A percentile compares a stretch with the other conserved stretches of the same genome.
phyloP scores from a whole-genome alignment of 2,888 invertebrate genomes.

The Keiferia lycopersicella region DNA sequence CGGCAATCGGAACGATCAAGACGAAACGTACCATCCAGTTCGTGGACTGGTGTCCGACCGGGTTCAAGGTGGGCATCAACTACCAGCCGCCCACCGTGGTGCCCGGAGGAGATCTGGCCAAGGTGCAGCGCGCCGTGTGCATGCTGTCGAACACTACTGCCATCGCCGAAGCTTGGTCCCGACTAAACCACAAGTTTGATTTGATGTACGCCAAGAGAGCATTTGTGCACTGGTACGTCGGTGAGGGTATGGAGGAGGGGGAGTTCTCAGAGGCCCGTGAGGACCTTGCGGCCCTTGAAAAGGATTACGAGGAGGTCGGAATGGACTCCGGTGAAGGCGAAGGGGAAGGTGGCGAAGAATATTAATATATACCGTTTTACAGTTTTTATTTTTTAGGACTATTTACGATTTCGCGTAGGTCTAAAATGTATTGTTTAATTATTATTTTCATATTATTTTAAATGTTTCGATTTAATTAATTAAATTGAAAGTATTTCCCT shows the following conservation, averaged over 20 bases:
- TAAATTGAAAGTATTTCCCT: constrained; percentile 13
- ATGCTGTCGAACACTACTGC: constrained; percentile 99
- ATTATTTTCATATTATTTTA: constrained; percentile 30
- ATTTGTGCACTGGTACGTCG: constrained; percentile 97
- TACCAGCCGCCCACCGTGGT: constrained; percentile 94
- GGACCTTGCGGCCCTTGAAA: constrained; percentile 85
- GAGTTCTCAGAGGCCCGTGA: constrained; percentile 91
- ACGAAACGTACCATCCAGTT: constrained; percentile 96
- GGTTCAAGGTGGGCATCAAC: constrained; percentile 90
- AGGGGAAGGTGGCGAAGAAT: constrained; percentile 90
- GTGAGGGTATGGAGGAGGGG: constrained; percentile 92
- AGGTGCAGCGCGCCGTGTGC: constrained; percentile 96
- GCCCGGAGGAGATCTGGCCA: constrained; percentile 94
- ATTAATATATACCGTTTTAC: constrained; percentile 70
- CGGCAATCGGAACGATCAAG: constrained; percentile 96
- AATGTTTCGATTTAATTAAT: constrained; percentile 12
- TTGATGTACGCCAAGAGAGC: constrained; percentile 98
- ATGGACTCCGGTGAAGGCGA: constrained; percentile 92
- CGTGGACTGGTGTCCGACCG: constrained; percentile 95
- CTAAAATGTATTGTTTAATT: constrained; percentile 42
- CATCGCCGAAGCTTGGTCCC: constrained; percentile 98
- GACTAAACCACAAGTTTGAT: constrained; percentile 97
- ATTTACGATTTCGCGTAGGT: constrained; percentile 43
- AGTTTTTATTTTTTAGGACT: constrained; percentile 48
- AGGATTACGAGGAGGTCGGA: constrained; percentile 93